Conservation (phyloP, 2,888 invertebrate genomes). For the Drosophila kambysellisi region DNA sequence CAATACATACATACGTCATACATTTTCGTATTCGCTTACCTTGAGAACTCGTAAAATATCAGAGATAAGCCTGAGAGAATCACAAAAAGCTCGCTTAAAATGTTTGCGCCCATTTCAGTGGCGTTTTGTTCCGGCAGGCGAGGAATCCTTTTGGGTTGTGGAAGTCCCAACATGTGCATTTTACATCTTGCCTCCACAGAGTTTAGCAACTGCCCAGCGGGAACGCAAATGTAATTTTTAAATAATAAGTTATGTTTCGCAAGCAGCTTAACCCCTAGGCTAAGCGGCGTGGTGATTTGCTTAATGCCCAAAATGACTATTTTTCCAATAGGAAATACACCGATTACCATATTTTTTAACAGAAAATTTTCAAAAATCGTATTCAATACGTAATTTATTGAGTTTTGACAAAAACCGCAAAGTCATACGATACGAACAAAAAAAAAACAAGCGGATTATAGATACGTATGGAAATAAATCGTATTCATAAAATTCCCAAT, state of each 20-base stretch:
- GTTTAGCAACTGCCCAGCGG: conserved; percentile 56
- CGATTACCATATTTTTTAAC: conserved; percentile 41
- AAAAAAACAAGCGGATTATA: neutral
- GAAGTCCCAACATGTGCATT: conserved; percentile 42
- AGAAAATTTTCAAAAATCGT: conserved; percentile 15
- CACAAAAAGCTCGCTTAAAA: conserved; percentile 51
- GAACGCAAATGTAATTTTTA: conserved; percentile 38
- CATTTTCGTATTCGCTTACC: conserved; percentile 25
- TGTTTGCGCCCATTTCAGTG: conserved; percentile 39
- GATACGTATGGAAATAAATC: neutral
- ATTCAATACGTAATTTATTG: neutral
- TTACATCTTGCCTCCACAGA: conserved; percentile 50
- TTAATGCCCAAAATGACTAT: conserved; percentile 44
- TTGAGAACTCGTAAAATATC: conserved; percentile 40
- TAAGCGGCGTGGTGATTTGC: conserved; percentile 43
- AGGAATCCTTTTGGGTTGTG: conserved; percentile 53
- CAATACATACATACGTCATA: neutral
- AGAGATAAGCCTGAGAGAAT: conserved; percentile 26
- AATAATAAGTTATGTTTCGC: conserved; percentile 44
- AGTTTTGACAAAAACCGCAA: conserved; percentile 19
- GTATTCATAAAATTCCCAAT: neutral
- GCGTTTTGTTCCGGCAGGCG: conserved; percentile 39
- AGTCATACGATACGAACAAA: neutral
- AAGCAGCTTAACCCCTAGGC: conserved; percentile 13
- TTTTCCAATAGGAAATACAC: conserved; percentile 48